Percentiles rank a stretch among this genome's conserved stretches.
Evolutionary conservation across 2,888 invertebrate genomes (phyloP).

Genomic region (Drosophila formosana): DNA sequence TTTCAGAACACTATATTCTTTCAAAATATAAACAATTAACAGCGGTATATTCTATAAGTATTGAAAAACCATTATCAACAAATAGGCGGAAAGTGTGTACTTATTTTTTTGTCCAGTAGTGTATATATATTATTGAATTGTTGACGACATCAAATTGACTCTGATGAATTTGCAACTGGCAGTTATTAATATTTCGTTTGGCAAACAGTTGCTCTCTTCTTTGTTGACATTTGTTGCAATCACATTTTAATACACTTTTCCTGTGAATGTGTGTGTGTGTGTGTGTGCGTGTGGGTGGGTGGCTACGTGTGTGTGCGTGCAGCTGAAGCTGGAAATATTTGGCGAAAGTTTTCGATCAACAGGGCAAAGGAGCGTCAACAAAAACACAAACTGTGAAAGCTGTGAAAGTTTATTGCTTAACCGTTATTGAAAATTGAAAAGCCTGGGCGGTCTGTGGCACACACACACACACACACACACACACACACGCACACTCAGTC

Average conservation of each 20-base stretch:
- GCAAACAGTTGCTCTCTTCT: too few species aligned
- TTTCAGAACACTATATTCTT: too few species aligned
- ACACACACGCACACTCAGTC: conserved; percentile 3
- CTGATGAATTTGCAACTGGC: too few species aligned
- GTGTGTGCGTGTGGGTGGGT: conserved; percentile 4
- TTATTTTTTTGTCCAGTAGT: too few species aligned
- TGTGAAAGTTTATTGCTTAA: conserved; percentile 60
- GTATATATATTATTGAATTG: too few species aligned
- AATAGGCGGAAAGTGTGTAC: too few species aligned
- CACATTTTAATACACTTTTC: too few species aligned
- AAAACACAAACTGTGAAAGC: conserved; percentile 20
- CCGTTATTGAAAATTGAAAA: conserved; percentile 61
- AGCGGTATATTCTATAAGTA: too few species aligned
- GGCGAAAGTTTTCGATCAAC: conserved; percentile 19
- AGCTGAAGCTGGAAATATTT: conserved; percentile 3
- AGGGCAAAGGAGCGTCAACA: conserved; percentile 9
- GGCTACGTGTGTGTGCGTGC: not conserved
- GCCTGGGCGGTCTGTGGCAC: not conserved
- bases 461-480: not conserved
- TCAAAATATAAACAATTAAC: too few species aligned
- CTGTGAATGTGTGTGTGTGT: conserved; percentile 11
- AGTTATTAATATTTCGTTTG: too few species aligned
- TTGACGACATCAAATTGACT: not conserved
- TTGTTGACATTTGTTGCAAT: too few species aligned
- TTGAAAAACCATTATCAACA: too few species aligned